Base-by-base conservation (phyloP, 1,140 invertebrate species). In the Cardiocondyla obscurior region DNA sequence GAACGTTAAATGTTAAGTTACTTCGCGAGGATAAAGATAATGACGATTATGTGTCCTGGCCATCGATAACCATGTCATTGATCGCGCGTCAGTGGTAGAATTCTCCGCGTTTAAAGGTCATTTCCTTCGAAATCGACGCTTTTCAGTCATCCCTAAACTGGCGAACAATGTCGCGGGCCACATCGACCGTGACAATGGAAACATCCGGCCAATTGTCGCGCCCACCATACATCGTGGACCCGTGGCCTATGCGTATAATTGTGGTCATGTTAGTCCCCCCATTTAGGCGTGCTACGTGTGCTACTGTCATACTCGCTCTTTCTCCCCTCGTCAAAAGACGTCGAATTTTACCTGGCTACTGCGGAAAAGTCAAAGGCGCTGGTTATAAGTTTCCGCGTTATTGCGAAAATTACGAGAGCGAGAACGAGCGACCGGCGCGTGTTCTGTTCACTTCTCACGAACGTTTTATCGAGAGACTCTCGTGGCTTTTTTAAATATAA, bases 171-270 rank as follows among this genome's bases (percentile, higher is more conserved):
- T 74, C 84, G 83, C 83, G 88, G 85, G 88, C 89, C 88, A 79
- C 86, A 85, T 90, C 90, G 86, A 90, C 79, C 85, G 62, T 86
- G 82, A 92, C 91, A 93, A 93, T 92, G 70, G 88, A 91, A 92
- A 93, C 92, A 93, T 92, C 92, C 92, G 92, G 92, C 91, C 92
- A 92, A 93, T 93, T 92, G 91, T 92, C 91, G 91, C 88, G 91
- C 90, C 90, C 33, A 67, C 46, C 87, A 83, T 62, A 62, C 42
- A 64, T 85, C 85, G 77, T 86, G 65, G 57, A 79, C 85, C 85
- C 81, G 64, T 76, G 49, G 69, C 76, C 60, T 28, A 19, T 5
- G 44, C 87, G 81, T 88, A 70, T 88, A 85, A 88, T 88, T 88
- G 87, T 88, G 87, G 87, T 88, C 81, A 85, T 85, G 86, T 88